These are phyloP conservation scores for Drosophila bunnanda DNA, from an alignment of 2,888 invertebrate species.

Conservation along the genomic window DNA sequence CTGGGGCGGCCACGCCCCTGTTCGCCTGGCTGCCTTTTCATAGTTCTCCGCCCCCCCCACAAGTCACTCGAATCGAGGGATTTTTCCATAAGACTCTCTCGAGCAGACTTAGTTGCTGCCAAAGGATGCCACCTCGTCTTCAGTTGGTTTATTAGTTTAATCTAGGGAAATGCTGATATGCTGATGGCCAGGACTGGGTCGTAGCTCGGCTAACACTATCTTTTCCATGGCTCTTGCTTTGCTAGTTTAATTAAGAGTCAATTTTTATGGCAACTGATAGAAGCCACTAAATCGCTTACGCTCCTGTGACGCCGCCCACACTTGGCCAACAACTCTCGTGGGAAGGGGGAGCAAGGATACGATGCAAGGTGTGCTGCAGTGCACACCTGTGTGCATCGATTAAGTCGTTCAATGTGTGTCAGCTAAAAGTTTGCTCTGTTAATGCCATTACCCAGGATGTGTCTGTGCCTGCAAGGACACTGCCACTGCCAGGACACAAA, in stretches of 20 bases:
- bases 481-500: constrained; percentile 46
- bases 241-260: constrained; percentile 76
- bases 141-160: constrained; percentile 30
- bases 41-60: constrained; percentile 18
- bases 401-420: constrained; percentile 58
- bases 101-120: constrained; percentile 1
- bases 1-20: not conserved
- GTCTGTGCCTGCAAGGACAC: constrained; percentile 18
- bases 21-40: constrained; percentile 39
- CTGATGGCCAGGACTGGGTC: constrained; percentile 25
- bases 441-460: constrained; percentile 63
- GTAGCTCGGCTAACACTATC: constrained; percentile 4
- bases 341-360: not conserved
- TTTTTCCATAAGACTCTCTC: constrained; percentile 2
- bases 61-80: constrained; percentile 4
- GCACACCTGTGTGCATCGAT: constrained; percentile 59
- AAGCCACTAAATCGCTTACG: constrained; percentile 64
- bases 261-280: constrained; percentile 71
- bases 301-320: constrained; percentile 32
- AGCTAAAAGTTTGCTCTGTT: constrained; percentile 64
- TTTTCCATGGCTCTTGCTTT: constrained; percentile 24
- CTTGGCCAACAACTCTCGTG: not conserved
- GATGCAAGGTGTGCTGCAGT: constrained; percentile 3
- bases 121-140: not conserved
- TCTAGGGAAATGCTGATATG: constrained; percentile 37